Conservation (phyloP, 2,797 vertebrate genomes). For the Arrhamphus sclerolepis region DNA sequence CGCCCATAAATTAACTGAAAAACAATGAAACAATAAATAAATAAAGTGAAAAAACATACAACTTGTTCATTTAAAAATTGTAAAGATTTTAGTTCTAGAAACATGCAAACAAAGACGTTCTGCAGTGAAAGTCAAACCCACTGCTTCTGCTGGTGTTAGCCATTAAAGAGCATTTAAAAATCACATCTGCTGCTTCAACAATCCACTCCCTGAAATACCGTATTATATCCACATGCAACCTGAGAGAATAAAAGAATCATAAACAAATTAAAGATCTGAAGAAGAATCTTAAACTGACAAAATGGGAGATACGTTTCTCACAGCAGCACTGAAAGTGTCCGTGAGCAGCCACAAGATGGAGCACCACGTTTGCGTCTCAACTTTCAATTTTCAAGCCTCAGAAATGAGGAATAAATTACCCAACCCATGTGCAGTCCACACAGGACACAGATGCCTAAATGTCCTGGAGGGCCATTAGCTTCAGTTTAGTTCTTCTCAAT, state of each 20-base stretch:
- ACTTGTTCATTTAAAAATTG: constrained; percentile 25
- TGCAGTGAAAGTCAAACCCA: not conserved
- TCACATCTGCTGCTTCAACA: not conserved
- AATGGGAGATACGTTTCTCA: constrained; percentile 54
- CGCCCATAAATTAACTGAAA: constrained; percentile 87
- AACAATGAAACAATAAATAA: constrained; percentile 75
- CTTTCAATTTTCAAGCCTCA: not conserved
- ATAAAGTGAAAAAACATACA: constrained; percentile 66
- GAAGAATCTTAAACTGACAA: constrained; percentile 37
- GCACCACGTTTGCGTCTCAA: constrained; percentile 25
- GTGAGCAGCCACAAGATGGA: constrained; percentile 66
- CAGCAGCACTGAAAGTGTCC: not conserved
- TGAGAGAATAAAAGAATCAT: not conserved
- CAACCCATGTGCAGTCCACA: not conserved
- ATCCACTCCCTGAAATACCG: not conserved
- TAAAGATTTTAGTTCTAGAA: not conserved
- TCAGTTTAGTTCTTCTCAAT: not conserved
- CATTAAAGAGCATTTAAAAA: too few species aligned
- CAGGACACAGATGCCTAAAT: not conserved
- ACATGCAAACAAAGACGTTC: constrained; percentile 1
- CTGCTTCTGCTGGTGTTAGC: too few species aligned
- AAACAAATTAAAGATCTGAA: not conserved
- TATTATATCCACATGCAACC: not conserved
- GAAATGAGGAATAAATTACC: not conserved
- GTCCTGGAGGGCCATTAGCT: not conserved